Evolutionary conservation across 64 coral and sea anemone genomes (phyloP).

Genomic region (Montipora efflorescens): DNA sequence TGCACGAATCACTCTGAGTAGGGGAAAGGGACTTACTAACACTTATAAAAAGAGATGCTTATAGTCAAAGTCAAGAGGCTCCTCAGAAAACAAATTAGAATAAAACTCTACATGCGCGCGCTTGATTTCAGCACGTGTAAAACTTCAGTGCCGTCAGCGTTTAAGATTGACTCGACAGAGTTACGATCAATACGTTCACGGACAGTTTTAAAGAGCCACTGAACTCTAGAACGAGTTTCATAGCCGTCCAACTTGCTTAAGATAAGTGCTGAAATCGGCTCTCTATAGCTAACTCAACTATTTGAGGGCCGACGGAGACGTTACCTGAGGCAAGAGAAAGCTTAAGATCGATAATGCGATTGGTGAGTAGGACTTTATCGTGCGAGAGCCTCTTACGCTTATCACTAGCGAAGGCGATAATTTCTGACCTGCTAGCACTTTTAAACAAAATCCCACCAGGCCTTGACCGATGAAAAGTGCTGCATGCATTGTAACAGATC

Average conservation of each 20-base stretch:
- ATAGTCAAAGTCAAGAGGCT: background rate
- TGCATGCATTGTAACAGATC: background rate
- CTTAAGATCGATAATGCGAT: background rate
- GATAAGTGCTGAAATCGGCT: background rate
- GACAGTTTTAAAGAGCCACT: conserved; percentile 16
- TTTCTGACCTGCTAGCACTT: background rate
- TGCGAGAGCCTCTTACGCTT: background rate
- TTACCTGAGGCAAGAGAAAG: background rate
- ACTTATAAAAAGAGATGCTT: background rate
- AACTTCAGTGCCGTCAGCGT: background rate
- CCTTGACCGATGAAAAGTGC: background rate
- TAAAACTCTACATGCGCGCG: background rate
- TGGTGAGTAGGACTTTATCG: background rate
- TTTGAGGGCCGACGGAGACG: background rate
- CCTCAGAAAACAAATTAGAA: conserved; percentile 1
- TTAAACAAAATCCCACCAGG: conserved; percentile 11
- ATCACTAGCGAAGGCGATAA: background rate
- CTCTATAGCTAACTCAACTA: background rate
- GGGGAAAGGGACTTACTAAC: background rate
- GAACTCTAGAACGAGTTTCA: background rate
- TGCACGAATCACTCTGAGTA: background rate
- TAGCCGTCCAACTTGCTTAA: background rate
- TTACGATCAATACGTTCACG: background rate
- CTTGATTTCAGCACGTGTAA: background rate
- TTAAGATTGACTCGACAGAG: background rate